Evolutionary conservation across 2,113 vertebrate genomes (phyloP), one percentile per base, ranked within the genome.

Genomic region (Cebidichthys violaceus): DNA sequence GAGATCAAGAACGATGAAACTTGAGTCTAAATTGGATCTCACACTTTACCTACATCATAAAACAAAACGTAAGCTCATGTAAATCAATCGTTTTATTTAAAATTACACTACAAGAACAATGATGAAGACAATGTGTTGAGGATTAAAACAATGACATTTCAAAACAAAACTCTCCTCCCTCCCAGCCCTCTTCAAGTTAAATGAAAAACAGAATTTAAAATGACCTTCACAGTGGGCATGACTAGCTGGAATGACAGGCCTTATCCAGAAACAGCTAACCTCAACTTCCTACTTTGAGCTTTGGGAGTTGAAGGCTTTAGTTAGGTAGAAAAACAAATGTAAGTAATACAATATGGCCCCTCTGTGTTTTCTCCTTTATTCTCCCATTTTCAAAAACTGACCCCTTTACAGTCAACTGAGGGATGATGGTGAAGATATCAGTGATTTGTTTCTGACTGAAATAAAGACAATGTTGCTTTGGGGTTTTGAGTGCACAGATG

Each of bases 51-150:
- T 37, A 15, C 11, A 37, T 78, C 17, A 41, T 11, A 20, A 39
- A 66, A 59, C 24, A 81, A 1, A 68, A 55, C 27, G 4, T 22
- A 33, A 2, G 1, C 79, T 1, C 2, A 68, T 61, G n/a, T 89
- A 43, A 71, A 82, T 62, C 74, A 86, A 80, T 31, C 14, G 35
- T 73, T 94, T 94, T 92, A 93, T 93, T 94, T 86, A 86, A 90
- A 93, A 91, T 88, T 20, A 66, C 7, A 80, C 66, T 60, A 89
- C 71, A 87, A 79, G 29, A 52, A 86, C 39, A 83, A 75, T 4
- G 9, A 77, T 24, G 33, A 77, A 54, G 55, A 67, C 47, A 52
- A 67, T 0, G 2, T 37, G 60, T 37, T 52, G n/a, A 57, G 13
- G 43, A 70, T 86, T 59, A 64, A 73, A 86, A 65, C 29, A 69